Evolutionary conservation across 2,888 invertebrate species (phyloP), one percentile per base, ranked within the genome.

Genomic region (Philopedon plagiatum): DNA sequence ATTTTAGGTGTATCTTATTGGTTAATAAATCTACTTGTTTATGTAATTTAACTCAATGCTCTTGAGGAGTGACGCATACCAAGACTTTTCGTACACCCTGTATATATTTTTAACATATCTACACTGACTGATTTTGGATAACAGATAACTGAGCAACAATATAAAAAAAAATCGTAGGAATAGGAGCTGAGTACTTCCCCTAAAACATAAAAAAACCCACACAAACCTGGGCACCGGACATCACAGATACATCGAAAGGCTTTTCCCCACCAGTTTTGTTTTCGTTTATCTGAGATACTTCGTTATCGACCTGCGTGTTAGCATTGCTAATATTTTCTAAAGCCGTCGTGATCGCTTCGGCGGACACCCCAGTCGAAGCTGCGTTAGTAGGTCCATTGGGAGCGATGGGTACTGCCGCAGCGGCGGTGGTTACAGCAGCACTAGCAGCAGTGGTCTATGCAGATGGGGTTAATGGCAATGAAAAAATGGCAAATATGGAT

Each of bases 221-320:
- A 77, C 81, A 78, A 76, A 85, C 84, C 83, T 84, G 83, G 8
- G 83, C 79, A 68, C 80, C 80, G 37, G 87, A 83, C 66, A 85
- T 29, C 32, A 61, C 32, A 21, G 64, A 60, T 23, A 46, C 23
- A 34, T 73, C 73, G 19, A 67, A 70, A 19, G 75, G 76, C 46
- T 64, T 71, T 57, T 88, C 87, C 11, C 70, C 71, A 4, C 21
- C 41, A 49, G 83, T 81, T 80, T 85, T 85, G 75, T 84, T 86
- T 71, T 87, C 87, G 77, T 86, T 88, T 61, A 89, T 85, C 76
- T 83, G 83, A 65, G 85, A 85, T 61, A 86, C 85, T 76, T 86
- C 86, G 75, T 84, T 86, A 77, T 86, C 80, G 57, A 82, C 81
- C 76, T 84, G 84, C n/a, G 82, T 75, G 61, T 79, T 81, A 19